Base-by-base conservation (phyloP, 2,888 invertebrate genomes). In the Molorchus minor region DNA sequence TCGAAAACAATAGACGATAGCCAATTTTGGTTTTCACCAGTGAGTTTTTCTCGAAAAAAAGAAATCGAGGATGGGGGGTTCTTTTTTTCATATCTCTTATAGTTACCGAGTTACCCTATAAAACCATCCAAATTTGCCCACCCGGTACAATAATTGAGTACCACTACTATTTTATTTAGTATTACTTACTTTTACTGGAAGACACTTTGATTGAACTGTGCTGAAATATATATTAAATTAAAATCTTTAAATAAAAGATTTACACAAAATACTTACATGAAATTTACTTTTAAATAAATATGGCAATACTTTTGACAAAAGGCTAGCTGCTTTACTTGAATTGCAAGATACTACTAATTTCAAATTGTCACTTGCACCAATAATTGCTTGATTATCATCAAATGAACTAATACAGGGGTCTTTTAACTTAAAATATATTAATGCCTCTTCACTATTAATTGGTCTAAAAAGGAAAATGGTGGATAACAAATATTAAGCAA, bases 301-400 rank as follows among this genome's bases (percentile, higher is more conserved):
- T 3, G 56, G 56, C n/a, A 57, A 20, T 1, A 57, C 44, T 10
- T 51, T 38, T 17, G 56, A 44, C 15, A 57, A 17, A 8, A 57
- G 38, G 2, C 1, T 20, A 5, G 25, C 20, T 13, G 21, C 20
- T 20, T 36, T 29, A n/a, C 36, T 25, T 7, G 56, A 51, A 13
- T 10, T 29, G n/a, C 12, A n/a, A n/a, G 52, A 41, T 3, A 57
- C 29, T 5, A 57, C 36, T 8, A 57, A 41, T 44, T 44, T 51
- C 36, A 57, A 12, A 29, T 57, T 17, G 29, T 29, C 20, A 5
- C 45, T 45, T 2, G 25, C 12, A 8, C 33, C 35, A 8, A 44
- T n/a, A 10, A 38, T 8, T 17, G 4, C 20, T 13, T 44, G 44
- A 25, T 44, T 33, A 25, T 44, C 38, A 17, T 38, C 35, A 25